Conservation (phyloP, 2,888 invertebrate genomes). For the Charanyca ferruginea region DNA sequence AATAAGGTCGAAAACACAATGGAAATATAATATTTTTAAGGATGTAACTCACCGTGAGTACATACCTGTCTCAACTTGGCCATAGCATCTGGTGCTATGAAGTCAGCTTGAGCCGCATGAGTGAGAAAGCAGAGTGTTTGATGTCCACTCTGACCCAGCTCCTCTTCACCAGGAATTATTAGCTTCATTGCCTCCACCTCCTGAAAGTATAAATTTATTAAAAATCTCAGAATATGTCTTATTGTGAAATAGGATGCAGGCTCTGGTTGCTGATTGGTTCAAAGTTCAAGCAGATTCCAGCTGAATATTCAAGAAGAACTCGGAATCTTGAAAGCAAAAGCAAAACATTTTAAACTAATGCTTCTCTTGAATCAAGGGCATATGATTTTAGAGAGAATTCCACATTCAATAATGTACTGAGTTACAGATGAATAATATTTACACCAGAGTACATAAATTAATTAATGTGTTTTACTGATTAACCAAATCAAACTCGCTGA, state of each 20-base stretch:
- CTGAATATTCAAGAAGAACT: too few species aligned
- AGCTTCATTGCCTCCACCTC: constrained; percentile 98
- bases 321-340: too few species aligned
- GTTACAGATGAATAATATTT: neutral
- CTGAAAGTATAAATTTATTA: constrained; percentile 85
- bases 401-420: neutral
- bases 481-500: neutral
- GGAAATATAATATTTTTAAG: neutral
- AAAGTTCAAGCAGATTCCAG: too few species aligned
- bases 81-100: constrained; percentile 99
- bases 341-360: too few species aligned
- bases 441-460: neutral
- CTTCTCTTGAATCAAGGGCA: too few species aligned
- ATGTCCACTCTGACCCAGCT: constrained; percentile 96
- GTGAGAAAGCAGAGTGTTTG: constrained; percentile 98
- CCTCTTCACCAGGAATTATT: constrained; percentile 97
- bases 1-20: too few species aligned
- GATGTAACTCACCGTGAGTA: constrained; percentile 5
- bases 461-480: neutral
- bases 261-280: too few species aligned
- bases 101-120: constrained; percentile 97
- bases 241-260: too few species aligned
- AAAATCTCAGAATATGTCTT: neutral
- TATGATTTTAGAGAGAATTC: too few species aligned
- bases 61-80: constrained; percentile 97